Evolutionary conservation across 2,888 invertebrate genomes (phyloP).

Genomic region (Entomobrya multifasciata): DNA sequence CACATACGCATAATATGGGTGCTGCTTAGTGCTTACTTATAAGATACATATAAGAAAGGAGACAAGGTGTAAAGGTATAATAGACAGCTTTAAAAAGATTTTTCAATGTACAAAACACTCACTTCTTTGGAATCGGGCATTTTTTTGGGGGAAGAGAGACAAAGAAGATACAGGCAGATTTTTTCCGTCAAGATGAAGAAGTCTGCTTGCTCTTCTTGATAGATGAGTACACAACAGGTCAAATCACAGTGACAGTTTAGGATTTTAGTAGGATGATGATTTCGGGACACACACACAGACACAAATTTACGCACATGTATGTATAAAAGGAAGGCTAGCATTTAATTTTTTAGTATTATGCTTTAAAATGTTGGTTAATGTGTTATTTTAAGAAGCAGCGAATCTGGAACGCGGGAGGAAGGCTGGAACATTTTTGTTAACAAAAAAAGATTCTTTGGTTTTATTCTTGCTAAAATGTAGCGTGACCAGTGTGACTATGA

Average conservation of each 20-base stretch:
- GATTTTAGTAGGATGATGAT: neutral
- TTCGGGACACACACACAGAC: neutral
- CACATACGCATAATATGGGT: no score
- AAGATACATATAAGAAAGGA: no score
- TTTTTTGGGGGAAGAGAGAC: neutral
- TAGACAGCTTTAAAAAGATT: neutral
- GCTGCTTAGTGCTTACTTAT: no score
- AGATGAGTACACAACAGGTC: neutral
- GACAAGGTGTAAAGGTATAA: no score
- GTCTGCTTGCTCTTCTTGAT: neutral
- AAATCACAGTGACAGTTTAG: neutral
- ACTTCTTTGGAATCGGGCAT: conserved; percentile 12
- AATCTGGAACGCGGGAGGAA: conserved; percentile 8
- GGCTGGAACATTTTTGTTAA: neutral
- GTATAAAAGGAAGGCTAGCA: neutral
- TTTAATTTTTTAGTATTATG: neutral
- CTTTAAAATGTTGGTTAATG: neutral
- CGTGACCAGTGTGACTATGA: conserved; percentile 75
- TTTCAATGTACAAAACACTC: conserved; percentile 1
- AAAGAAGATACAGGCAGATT: conserved; percentile 13
- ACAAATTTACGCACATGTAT: neutral
- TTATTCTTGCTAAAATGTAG: conserved; percentile 73
- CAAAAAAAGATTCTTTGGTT: neutral
- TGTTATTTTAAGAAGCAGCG: neutral
- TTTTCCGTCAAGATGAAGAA: conserved; percentile 56